Evolutionary conservation across 2,797 vertebrate genomes (phyloP).

Genomic region (Anguilla pacifica): DNA sequence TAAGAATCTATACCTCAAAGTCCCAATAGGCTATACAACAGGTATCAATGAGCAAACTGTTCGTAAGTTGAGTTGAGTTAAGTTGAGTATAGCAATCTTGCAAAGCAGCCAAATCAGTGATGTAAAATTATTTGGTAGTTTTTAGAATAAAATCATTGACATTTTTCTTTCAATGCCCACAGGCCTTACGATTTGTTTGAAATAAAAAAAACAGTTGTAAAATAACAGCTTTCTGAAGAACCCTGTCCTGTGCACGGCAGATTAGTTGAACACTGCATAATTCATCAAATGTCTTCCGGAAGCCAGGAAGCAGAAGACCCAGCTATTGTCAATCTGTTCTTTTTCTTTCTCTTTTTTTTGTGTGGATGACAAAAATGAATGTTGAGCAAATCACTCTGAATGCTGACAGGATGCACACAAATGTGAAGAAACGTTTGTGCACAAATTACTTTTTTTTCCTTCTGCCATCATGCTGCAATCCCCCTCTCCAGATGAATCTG

Average conservation of each 20-base stretch:
- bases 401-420: not conserved
- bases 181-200: slow-evolving; percentile 6
- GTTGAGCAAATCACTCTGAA: slow-evolving; percentile 52
- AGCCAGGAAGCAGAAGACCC: slow-evolving; percentile 56
- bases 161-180: not conserved
- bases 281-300: slow-evolving; percentile 50
- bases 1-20: not conserved
- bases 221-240: not conserved
- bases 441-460: not conserved
- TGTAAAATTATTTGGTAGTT: not conserved
- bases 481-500: not conserved
- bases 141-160: not conserved
- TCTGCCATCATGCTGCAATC: not conserved
- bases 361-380: slow-evolving; percentile 62
- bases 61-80: not conserved
- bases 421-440: not conserved
- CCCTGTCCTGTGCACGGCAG: not conserved
- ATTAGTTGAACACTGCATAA: slow-evolving; percentile 45
- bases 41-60: not conserved
- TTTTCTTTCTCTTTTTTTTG: slow-evolving; percentile 33
- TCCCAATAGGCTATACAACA: not conserved
- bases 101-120: not conserved
- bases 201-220: not conserved
- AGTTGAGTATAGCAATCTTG: not conserved
- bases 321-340: slow-evolving; percentile 63